Evolutionary conservation across 2,888 invertebrate genomes (phyloP).

Genomic region (Lamproptera curius): DNA sequence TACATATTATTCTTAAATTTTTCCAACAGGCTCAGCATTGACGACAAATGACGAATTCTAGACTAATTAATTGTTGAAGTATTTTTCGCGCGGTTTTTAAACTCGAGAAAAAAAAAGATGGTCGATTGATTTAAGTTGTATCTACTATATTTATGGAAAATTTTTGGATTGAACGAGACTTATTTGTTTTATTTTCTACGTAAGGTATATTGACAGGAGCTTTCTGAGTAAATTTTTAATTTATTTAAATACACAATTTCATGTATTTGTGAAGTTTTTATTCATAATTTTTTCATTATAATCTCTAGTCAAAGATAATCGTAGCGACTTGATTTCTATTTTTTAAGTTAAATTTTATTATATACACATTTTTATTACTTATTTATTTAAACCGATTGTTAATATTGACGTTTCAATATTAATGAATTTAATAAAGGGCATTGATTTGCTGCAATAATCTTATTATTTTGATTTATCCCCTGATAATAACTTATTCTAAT

Average conservation of each 20-base stretch:
- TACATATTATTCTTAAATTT: too few relatives aligned
- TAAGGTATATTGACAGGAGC: too few relatives aligned
- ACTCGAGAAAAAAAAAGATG: too few relatives aligned
- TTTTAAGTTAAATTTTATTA: slow-evolving; percentile 59
- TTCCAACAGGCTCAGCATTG: neutral
- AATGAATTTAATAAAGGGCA: slow-evolving; percentile 65
- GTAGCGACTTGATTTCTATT: slow-evolving; percentile 52
- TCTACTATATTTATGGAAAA: too few relatives aligned
- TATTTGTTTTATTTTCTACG: too few relatives aligned
- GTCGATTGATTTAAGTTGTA: too few relatives aligned
- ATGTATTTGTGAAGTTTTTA: neutral
- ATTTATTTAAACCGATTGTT: slow-evolving; percentile 57
- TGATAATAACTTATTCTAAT: too few relatives aligned
- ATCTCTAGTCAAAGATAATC: slow-evolving; percentile 59
- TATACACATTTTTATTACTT: slow-evolving; percentile 68
- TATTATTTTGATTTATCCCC: too few relatives aligned
- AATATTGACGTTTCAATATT: slow-evolving; percentile 61
- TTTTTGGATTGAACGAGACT: too few relatives aligned
- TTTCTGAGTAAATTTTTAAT: too few relatives aligned
- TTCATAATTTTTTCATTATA: slow-evolving; percentile 31
- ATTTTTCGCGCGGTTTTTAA: too few relatives aligned
- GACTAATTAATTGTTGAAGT: neutral
- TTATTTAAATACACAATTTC: too few relatives aligned
- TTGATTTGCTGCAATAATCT: slow-evolving; percentile 37
- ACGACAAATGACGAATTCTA: neutral